phyloP scores from a whole-genome alignment of 2,113 vertebrate genomes.

The Equus przewalskii region DNA sequence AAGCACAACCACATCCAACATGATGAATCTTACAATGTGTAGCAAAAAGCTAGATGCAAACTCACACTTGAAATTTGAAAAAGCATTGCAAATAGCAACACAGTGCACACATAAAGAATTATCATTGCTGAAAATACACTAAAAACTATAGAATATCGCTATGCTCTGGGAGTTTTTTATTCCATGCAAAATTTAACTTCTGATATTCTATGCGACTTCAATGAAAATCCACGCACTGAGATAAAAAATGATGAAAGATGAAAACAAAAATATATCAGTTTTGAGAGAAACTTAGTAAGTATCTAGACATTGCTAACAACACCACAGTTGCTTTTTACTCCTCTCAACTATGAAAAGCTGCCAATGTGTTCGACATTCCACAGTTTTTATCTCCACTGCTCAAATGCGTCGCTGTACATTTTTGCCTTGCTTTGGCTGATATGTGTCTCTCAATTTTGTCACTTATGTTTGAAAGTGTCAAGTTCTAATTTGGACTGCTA shows the following conservation, averaged over 20 bases:
- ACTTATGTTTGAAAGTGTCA: constrained; percentile 62
- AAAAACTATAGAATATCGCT: neutral
- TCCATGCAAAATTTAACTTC: neutral
- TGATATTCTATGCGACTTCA: neutral
- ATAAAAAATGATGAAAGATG: constrained; percentile 60
- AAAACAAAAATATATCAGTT: constrained; percentile 76
- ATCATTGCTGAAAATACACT: neutral
- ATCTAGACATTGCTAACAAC: constrained; percentile 63
- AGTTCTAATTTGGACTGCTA: constrained; percentile 15
- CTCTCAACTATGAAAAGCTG: constrained; percentile 77
- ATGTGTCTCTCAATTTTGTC: constrained; percentile 74
- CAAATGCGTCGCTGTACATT: constrained; percentile 66
- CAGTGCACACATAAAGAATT: neutral
- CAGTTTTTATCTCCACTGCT: constrained; percentile 74
- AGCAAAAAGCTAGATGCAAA: neutral
- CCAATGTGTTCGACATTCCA: constrained; percentile 70
- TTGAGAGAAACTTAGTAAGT: constrained; percentile 76
- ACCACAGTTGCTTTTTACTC: constrained; percentile 71
- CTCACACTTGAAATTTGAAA: neutral
- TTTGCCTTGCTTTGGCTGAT: constrained; percentile 71
- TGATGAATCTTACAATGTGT: neutral
- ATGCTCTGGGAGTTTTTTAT: neutral
- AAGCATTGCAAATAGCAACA: neutral
- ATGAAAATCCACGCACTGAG: constrained; percentile 48
- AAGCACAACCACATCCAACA: neutral